Conservation (phyloP, 2,113 vertebrate species). For the Vimba vimba region DNA sequence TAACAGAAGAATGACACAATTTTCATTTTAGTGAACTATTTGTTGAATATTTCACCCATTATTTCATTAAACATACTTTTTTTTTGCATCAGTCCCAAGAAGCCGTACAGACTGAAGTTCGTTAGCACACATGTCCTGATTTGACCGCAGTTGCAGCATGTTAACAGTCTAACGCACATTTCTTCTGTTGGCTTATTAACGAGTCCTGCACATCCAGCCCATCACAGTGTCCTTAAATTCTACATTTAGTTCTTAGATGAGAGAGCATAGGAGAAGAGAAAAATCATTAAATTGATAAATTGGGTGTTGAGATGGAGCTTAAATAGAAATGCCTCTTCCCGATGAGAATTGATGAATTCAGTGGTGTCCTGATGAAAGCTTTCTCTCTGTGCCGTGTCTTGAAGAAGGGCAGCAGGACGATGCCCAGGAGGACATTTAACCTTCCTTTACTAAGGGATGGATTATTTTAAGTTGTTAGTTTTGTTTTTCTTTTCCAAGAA, state of each 20-base stretch:
- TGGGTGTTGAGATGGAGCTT: slow-evolving; percentile 78
- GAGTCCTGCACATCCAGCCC: slow-evolving; percentile 49
- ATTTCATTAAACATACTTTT: background rate
- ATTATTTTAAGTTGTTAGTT: slow-evolving; percentile 50
- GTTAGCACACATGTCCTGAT: background rate
- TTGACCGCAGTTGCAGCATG: background rate
- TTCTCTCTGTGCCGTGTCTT: slow-evolving; percentile 65
- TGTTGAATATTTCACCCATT: background rate
- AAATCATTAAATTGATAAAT: slow-evolving; percentile 80
- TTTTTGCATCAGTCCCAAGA: background rate
- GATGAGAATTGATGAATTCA: slow-evolving; percentile 81
- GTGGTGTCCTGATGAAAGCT: slow-evolving; percentile 68
- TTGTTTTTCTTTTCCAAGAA: slow-evolving; percentile 53
- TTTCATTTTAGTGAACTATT: background rate
- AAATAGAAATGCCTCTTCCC: slow-evolving; percentile 78
- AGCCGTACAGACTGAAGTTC: background rate
- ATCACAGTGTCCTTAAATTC: slow-evolving; percentile 63
- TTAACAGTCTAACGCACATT: slow-evolving; percentile 9
- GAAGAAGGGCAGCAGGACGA: slow-evolving; percentile 60
- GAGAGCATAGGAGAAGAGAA: slow-evolving; percentile 39
- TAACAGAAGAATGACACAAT: background rate
- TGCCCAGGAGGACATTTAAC: slow-evolving; percentile 72
- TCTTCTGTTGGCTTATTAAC: slow-evolving; percentile 49
- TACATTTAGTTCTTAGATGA: slow-evolving; percentile 61
- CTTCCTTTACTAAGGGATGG: slow-evolving; percentile 61